Conservation (phyloP, 37 sponge, comb jelly and placozoan genomes). For the Bolinopsis microptera region DNA sequence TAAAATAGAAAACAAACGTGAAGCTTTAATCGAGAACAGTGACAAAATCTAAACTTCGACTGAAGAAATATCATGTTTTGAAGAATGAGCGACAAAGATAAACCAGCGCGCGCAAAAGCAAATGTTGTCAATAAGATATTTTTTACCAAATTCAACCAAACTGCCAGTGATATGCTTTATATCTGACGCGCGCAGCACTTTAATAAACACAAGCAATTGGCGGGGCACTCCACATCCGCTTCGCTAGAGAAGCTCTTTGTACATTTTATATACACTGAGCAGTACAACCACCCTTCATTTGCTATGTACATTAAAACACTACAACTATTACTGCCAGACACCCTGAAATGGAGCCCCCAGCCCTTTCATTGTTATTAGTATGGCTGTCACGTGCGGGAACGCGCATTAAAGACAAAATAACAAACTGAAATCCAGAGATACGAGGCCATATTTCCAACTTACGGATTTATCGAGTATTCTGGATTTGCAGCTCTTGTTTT, state of each 20-base stretch:
- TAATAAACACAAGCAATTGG: neutral
- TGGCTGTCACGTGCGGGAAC: neutral
- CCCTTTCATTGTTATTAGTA: neutral
- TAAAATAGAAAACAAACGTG: neutral
- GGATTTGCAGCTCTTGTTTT: conserved; percentile 1
- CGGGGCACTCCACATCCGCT: neutral
- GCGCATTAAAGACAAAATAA: neutral
- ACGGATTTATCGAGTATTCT: neutral
- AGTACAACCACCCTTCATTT: no score
- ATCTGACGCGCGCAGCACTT: conserved; percentile 38
- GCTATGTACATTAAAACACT: no score
- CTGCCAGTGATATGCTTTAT: conserved; percentile 24
- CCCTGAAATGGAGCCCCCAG: no score
- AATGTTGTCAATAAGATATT: conserved; percentile 12
- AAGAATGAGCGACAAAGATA: neutral
- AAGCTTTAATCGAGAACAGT: no score
- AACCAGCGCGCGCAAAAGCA: conserved; percentile 26
- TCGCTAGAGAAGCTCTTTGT: neutral
- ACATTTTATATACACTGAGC: no score
- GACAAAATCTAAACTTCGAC: neutral
- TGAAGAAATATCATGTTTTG: neutral
- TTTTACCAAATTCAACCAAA: neutral
- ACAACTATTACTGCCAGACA: no score
- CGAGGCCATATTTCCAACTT: neutral
- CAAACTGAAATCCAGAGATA: no score